Evolutionary conservation across 2,888 invertebrate species (phyloP).

Genomic region (Cyclophora albipunctata): DNA sequence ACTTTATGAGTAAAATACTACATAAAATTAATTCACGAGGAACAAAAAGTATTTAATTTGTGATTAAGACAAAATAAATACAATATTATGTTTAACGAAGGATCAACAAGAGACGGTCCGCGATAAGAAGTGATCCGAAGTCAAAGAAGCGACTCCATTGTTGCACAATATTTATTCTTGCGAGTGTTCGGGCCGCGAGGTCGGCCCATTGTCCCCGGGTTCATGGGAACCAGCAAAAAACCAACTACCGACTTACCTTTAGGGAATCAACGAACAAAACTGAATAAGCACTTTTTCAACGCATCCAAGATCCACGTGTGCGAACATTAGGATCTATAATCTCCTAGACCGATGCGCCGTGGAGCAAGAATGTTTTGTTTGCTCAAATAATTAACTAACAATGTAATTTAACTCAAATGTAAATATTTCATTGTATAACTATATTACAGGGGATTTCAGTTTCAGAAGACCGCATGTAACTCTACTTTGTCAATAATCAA

Average conservation of each 20-base stretch:
- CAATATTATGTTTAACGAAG: too few relatives aligned
- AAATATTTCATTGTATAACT: too few relatives aligned
- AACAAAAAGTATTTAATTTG: neutral
- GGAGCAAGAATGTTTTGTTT: conserved; percentile 22
- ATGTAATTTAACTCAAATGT: conserved; percentile 3
- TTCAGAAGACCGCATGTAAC: too few relatives aligned
- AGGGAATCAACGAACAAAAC: conserved; percentile 57
- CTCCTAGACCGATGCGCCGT: conserved; percentile 43
- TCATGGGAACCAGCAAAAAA: conserved; percentile 74
- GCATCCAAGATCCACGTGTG: conserved; percentile 61
- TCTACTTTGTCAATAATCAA: too few relatives aligned
- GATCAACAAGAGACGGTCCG: too few relatives aligned
- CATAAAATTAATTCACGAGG: neutral
- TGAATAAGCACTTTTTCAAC: conserved; percentile 70
- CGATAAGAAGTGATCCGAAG: conserved; percentile 42
- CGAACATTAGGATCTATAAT: conserved; percentile 56
- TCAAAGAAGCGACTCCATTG: conserved; percentile 73
- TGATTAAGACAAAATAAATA: neutral
- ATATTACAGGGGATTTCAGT: too few relatives aligned
- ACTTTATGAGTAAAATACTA: neutral
- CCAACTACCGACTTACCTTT: conserved; percentile 56
- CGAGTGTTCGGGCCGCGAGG: conserved; percentile 62
- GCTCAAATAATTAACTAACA: conserved; percentile 27
- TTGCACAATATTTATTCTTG: conserved; percentile 72
- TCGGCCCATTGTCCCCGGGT: conserved; percentile 68